These are phyloP conservation scores for Corythaixoides concolor DNA, from an alignment of 2,113 vertebrate genomes.

Conservation along the genomic window DNA sequence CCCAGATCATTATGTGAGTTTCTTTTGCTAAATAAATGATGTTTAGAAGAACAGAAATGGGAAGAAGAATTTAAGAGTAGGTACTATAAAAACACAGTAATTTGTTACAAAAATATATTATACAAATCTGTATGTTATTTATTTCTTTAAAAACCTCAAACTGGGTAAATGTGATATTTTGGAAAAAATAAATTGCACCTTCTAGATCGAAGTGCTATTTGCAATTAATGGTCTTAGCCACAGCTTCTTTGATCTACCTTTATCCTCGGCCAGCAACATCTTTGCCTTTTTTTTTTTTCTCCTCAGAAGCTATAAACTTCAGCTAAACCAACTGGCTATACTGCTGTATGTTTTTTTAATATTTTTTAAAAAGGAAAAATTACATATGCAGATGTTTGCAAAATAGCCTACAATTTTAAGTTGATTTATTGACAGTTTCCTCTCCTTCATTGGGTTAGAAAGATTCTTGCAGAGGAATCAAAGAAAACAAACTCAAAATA, in stretches of 20 bases:
- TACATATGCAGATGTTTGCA: neutral
- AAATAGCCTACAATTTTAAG: neutral
- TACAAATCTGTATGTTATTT: neutral
- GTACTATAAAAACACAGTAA: neutral
- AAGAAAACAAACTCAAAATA: neutral
- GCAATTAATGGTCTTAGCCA: neutral
- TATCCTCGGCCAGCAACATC: neutral
- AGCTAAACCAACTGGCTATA: neutral
- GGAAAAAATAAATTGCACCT: neutral
- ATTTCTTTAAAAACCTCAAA: neutral
- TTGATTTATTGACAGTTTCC: neutral
- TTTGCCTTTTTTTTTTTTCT: neutral
- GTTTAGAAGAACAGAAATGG: neutral
- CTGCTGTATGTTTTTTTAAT: neutral
- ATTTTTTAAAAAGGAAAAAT: neutral
- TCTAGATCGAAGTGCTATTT: neutral
- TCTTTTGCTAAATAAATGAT: constrained; percentile 66
- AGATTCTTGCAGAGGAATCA: neutral
- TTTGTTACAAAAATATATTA: neutral
- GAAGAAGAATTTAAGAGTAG: neutral
- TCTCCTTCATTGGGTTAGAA: neutral
- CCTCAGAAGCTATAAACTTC: neutral
- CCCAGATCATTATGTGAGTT: constrained; percentile 32
- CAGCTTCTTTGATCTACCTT: neutral
- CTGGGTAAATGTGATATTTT: neutral